Percentiles rank a stretch among this genome's conserved stretches.
phyloP scores from a whole-genome alignment of 2,113 vertebrate genomes.

The Zosterops pallidus region DNA sequence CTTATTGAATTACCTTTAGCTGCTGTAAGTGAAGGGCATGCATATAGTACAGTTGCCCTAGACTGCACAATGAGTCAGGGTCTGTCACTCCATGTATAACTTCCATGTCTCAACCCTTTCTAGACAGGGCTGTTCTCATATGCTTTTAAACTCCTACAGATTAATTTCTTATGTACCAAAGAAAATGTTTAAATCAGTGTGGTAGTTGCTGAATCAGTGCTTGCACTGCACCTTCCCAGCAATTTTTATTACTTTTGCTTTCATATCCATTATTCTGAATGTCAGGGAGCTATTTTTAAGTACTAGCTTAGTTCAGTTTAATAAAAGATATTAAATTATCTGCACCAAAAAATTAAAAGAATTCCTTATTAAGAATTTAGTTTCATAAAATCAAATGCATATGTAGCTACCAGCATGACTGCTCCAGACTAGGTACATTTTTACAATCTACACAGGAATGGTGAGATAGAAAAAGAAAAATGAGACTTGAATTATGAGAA shows the following conservation, averaged over 20 bases:
- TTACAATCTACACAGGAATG: background rate
- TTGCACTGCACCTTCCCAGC: constrained; percentile 21
- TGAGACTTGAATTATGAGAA: background rate
- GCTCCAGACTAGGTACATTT: background rate
- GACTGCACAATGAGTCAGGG: background rate
- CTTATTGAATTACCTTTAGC: constrained; percentile 2
- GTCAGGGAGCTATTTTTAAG: constrained; percentile 61
- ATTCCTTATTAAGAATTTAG: constrained; percentile 26
- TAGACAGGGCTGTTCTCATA: background rate
- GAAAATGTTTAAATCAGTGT: constrained; percentile 49
- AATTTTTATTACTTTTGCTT: constrained; percentile 57
- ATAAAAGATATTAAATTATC: constrained; percentile 45
- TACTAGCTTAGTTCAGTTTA: constrained; percentile 20
- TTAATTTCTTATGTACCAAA: constrained; percentile 31
- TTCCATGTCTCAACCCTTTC: background rate
- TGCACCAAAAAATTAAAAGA: background rate
- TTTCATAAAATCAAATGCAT: constrained; percentile 11
- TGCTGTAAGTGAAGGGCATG: background rate
- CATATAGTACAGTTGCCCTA: background rate
- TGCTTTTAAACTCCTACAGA: constrained; percentile 7
- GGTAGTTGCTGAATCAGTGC: constrained; percentile 44
- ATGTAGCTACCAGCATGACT: background rate
- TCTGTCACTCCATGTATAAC: background rate
- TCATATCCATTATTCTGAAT: constrained; percentile 54
- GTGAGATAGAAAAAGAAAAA: background rate